phyloP scores from a whole-genome alignment of 2,113 vertebrate species.

The Fregetta grallaria region DNA sequence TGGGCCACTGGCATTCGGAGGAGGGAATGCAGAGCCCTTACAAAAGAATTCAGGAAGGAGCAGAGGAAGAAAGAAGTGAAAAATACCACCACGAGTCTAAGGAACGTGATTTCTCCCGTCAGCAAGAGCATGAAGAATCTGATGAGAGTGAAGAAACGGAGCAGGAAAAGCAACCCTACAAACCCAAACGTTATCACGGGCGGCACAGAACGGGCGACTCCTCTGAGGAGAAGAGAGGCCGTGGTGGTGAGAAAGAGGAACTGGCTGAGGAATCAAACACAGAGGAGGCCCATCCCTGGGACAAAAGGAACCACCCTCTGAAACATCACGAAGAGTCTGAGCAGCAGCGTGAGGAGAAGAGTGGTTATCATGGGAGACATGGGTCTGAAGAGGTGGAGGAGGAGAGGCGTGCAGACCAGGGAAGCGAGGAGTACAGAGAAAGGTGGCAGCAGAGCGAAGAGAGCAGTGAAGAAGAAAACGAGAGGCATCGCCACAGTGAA shows the following conservation, averaged over 20 bases:
- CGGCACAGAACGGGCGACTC: slow-evolving; percentile 28
- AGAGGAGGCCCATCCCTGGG: neutral
- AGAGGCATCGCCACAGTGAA: neutral
- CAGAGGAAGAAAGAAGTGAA: slow-evolving; percentile 27
- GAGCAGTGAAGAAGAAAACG: slow-evolving; percentile 36
- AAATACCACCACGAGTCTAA: slow-evolving; percentile 15
- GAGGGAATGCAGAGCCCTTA: slow-evolving; percentile 60
- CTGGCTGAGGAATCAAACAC: neutral
- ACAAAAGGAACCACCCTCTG: slow-evolving; percentile 24
- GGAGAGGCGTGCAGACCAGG: slow-evolving; percentile 4
- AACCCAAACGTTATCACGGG: slow-evolving; percentile 14
- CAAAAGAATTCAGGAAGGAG: slow-evolving; percentile 34
- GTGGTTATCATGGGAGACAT: neutral
- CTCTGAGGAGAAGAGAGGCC: slow-evolving; percentile 41
- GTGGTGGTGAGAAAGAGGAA: neutral
- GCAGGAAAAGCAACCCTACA: slow-evolving; percentile 42
- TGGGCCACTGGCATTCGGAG: neutral
- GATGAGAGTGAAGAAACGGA: slow-evolving; percentile 62
- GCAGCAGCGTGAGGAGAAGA: slow-evolving; percentile 40
- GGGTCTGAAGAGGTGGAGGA: slow-evolving; percentile 23
- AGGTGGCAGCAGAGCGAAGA: slow-evolving; percentile 36
- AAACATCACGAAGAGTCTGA: slow-evolving; percentile 18
- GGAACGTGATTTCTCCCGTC: neutral
- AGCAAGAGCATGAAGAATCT: slow-evolving; percentile 54
- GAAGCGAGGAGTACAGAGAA: slow-evolving; percentile 34